phyloP scores from a whole-genome alignment of 2,113 vertebrate genomes.

The Paradisaea rubra region DNA sequence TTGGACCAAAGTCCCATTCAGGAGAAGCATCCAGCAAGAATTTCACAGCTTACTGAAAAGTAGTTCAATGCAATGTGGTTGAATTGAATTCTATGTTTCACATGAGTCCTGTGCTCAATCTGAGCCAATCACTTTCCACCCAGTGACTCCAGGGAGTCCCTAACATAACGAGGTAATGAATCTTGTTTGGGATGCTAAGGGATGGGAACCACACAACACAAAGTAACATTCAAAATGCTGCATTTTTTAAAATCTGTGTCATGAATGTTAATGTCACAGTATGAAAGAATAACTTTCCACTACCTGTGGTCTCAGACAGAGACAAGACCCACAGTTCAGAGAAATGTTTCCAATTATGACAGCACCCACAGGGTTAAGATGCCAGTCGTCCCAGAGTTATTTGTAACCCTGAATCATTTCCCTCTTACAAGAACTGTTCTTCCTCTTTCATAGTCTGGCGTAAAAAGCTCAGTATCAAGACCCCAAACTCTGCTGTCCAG shows the following conservation, averaged over 20 bases:
- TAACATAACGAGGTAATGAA: neutral
- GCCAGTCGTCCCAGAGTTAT: neutral
- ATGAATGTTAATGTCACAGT: neutral
- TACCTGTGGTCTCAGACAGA: neutral
- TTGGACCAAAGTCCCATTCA: slow-evolving; percentile 16
- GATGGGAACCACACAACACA: neutral
- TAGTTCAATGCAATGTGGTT: neutral
- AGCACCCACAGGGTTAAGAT: neutral
- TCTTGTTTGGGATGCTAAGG: neutral
- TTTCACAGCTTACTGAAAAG: slow-evolving; percentile 39
- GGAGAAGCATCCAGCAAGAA: slow-evolving; percentile 21
- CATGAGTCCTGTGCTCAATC: neutral
- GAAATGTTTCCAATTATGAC: neutral
- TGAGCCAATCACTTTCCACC: neutral
- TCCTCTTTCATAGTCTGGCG: neutral
- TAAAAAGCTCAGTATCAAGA: neutral
- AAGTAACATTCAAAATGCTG: neutral
- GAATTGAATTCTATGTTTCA: neutral
- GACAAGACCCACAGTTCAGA: neutral
- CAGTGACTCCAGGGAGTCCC: neutral
- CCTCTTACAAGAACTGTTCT: neutral
- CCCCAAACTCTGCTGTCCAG: neutral
- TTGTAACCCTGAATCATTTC: neutral
- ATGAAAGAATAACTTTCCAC: neutral
- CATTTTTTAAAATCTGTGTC: neutral